phyloP scores from a whole-genome alignment of 1,140 invertebrate genomes.

The Zaprionus inermis region DNA sequence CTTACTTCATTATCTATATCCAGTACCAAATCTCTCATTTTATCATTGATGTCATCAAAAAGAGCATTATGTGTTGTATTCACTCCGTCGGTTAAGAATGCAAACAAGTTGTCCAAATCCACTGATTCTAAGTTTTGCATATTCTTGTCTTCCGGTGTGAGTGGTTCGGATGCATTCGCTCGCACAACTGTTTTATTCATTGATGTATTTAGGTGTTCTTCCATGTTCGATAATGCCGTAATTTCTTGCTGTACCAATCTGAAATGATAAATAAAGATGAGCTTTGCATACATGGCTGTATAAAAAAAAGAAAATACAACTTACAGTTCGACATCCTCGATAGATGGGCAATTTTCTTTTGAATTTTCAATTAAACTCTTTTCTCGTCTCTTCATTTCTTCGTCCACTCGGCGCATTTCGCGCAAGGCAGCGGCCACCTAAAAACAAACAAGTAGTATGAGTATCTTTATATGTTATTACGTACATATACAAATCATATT shows the following conservation, averaged over 20 bases:
- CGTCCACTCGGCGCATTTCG: conserved; percentile 96
- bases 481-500: not conserved
- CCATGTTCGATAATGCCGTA: conserved; percentile 90
- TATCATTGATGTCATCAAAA: conserved; percentile 93
- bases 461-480: not conserved
- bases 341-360: conserved; percentile 82
- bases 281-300: not conserved
- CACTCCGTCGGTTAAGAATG: conserved; percentile 94
- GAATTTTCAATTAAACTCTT: conserved; percentile 68
- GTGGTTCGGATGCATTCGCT: conserved; percentile 8
- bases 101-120: conserved; percentile 96
- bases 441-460: not conserved
- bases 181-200: conserved; percentile 65
- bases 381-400: conserved; percentile 89
- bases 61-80: conserved; percentile 85
- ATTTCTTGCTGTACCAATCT: conserved; percentile 91
- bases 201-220: conserved; percentile 90
- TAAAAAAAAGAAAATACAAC: not conserved
- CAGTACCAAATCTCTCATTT: conserved; percentile 92
- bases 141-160: conserved; percentile 27
- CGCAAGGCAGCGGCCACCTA: conserved; percentile 91
- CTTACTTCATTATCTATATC: conserved; percentile 89
- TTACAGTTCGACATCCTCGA: conserved; percentile 86
- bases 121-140: conserved; percentile 88
- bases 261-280: conserved; percentile 62